phyloP scores from a whole-genome alignment of 2,113 vertebrate species.

The Rhea pennata region DNA sequence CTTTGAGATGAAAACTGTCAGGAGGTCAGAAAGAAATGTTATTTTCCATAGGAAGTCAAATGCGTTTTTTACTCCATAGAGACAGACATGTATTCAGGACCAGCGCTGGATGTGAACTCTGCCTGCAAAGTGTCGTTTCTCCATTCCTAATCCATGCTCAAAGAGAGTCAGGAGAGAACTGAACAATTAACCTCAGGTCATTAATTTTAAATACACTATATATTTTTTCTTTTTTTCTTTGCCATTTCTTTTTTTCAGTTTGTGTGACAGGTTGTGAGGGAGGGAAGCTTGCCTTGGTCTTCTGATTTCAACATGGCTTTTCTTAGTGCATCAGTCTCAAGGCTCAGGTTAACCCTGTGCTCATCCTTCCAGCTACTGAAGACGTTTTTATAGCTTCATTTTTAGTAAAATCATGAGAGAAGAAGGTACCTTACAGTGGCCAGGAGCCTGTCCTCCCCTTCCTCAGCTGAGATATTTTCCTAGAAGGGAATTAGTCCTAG shows the following conservation, averaged over 20 bases:
- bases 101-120: not conserved
- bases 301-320: not conserved
- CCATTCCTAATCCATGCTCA: not conserved
- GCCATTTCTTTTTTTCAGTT: not conserved
- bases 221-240: not conserved
- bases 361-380: not conserved
- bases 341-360: not conserved
- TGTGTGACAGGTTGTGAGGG: not conserved
- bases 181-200: not conserved
- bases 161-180: not conserved
- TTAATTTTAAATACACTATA: not conserved
- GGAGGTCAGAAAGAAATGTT: not conserved
- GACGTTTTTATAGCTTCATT: not conserved
- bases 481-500: not conserved
- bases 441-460: not conserved
- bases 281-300: not conserved
- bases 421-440: too few species aligned
- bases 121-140: not conserved
- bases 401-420: not conserved
- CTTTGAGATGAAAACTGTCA: not conserved
- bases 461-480: not conserved
- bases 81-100: fast-evolving
- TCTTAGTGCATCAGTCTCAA: not conserved
- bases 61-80: not conserved
- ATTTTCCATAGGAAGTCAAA: not conserved